Base-by-base conservation (phyloP, 2,797 vertebrate genomes). In the Crypturellus tataupa region DNA sequence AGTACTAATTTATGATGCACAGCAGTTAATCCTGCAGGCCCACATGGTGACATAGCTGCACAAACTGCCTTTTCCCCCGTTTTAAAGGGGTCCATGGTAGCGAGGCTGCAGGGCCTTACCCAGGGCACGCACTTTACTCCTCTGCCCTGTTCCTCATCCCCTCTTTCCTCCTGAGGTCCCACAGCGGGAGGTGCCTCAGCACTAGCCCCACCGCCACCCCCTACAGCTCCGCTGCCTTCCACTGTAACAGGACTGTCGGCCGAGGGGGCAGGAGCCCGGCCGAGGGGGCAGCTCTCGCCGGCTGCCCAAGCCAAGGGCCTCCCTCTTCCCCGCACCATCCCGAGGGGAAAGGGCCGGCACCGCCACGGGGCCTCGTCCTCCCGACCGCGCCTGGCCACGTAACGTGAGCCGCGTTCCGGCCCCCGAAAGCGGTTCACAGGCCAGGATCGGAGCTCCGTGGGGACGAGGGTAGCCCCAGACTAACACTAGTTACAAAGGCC, bases 141-240 rank as follows among this genome's bases (percentile, higher is more conserved):
- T 81, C 44, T 51, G 29, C 23, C 0, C 49, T 8, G 1, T 24
- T 67, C 69, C 79, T 44, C 6, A 53, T 76, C 9, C 14, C 9
- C 3, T 10, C 12, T 63, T 37, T 42, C n/a, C 25, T 60, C 31
- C 49, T 51, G 31, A 72, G 81, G 12, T 0, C 40, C 44, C 15
- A 42, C 4, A 42, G 40, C 40, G 15, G 40, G 40, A 42, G 40
- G 40, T 42, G 40, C 40, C 64, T 77, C 37, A 40, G 21, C 25
- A 63, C 33, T 0, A 0, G 20, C 46, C 17, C 46, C 17, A 8
- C 9, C 1, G 1, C 29, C n/a, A 29, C 7, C 4, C 2, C 2
- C 18, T 10, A 6, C 69, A 35, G 25, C 27, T 27, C 21, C n/a
- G 58, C 11, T 1, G 29, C 3, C 1, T 12, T 6, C 33, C 72